Evolutionary conservation across 37 sponge, comb jelly and placozoan genomes (phyloP).

Genomic region (Ianthella basta): DNA sequence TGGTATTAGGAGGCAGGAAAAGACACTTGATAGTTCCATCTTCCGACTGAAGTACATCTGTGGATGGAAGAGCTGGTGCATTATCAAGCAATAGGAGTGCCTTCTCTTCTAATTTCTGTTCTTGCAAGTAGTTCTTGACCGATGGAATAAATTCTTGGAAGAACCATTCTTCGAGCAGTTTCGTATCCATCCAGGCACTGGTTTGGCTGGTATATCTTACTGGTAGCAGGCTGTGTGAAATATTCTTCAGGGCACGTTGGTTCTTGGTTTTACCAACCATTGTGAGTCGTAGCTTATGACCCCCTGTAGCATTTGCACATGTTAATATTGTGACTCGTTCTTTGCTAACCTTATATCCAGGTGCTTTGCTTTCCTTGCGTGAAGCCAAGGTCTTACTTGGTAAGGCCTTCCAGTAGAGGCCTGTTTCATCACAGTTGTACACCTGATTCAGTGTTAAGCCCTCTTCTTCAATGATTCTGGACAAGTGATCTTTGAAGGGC

Average conservation of each 20-base stretch:
- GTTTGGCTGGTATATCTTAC: conserved; percentile 48
- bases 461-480: conserved; percentile 22
- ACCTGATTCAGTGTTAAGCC: conserved; percentile 43
- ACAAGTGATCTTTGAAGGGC: conserved; percentile 40
- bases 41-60: conserved; percentile 41
- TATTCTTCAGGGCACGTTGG: conserved; percentile 60
- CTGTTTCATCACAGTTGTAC: conserved; percentile 85
- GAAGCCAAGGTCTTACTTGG: conserved; percentile 62
- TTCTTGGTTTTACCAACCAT: conserved; percentile 66
- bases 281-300: conserved; percentile 55
- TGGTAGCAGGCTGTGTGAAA: conserved; percentile 43
- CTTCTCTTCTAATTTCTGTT: conserved; percentile 29
- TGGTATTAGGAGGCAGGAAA: conserved; percentile 77
- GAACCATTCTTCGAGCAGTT: conserved; percentile 63
- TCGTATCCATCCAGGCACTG: conserved; percentile 74
- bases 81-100: conserved; percentile 67
- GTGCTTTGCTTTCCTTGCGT: conserved; percentile 60
- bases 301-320: conserved; percentile 75
- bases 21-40: conserved; percentile 57
- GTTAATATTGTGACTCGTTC: conserved; percentile 65
- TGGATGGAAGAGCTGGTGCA: conserved; percentile 63
- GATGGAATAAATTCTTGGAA: conserved; percentile 59
- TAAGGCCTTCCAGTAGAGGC: conserved; percentile 61
- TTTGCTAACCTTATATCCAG: conserved; percentile 58
- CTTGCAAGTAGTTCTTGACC: conserved; percentile 25